These are phyloP conservation scores for Stylophora pistillata DNA, from an alignment of 64 coral and sea anemone genomes.

Conservation along the genomic window DNA sequence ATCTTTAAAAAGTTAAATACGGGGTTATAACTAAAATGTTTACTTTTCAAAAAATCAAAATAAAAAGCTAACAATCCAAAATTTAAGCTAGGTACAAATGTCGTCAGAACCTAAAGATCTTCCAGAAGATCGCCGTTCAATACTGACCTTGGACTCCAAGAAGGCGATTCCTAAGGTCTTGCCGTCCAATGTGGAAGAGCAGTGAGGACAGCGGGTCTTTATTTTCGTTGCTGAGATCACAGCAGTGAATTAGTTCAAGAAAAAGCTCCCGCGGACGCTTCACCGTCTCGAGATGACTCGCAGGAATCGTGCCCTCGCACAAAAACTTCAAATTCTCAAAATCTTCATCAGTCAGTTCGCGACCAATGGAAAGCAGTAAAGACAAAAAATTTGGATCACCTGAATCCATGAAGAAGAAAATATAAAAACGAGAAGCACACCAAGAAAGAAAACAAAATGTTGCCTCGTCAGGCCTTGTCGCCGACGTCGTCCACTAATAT, in stretches of 20 bases:
- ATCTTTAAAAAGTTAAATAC: no score
- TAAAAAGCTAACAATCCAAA: background rate
- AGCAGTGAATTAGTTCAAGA: conserved; percentile 68
- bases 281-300: conserved; percentile 66
- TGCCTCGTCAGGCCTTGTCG: no score
- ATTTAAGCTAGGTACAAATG: background rate
- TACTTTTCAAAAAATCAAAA: no score
- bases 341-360: conserved; percentile 74
- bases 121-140: background rate
- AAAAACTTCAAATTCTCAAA: conserved; percentile 90
- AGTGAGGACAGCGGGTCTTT: conserved; percentile 66
- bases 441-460: no score
- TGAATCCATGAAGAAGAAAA: conserved; percentile 45
- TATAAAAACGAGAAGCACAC: no score
- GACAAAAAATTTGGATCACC: conserved; percentile 73
- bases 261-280: conserved; percentile 67
- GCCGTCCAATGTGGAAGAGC: conserved; percentile 73
- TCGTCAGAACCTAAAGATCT: background rate
- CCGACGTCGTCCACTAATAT: no score
- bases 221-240: conserved; percentile 58
- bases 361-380: conserved; percentile 64
- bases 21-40: background rate
- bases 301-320: conserved; percentile 71
- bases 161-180: conserved; percentile 82
- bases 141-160: conserved; percentile 78